Base-by-base conservation (phyloP, 2,888 invertebrate genomes). In the Rhogogaster chlorosoma region DNA sequence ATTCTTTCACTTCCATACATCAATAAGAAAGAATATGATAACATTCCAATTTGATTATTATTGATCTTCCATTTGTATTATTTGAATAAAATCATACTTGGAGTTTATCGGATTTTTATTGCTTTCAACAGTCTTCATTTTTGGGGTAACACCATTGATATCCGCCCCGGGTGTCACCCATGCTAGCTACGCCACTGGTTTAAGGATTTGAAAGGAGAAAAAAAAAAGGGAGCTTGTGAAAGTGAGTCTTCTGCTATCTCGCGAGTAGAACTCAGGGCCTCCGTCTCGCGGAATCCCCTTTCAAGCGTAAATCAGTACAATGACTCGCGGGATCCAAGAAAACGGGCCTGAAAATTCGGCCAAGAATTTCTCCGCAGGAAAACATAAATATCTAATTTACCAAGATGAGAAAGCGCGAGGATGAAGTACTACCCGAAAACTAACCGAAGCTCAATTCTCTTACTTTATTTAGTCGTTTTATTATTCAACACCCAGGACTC, bases 271-370 rank as follows among this genome's bases (percentile, higher is more conserved):
- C 67, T 67, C 32, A 15, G 29, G 1, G 32, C 22, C 29, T 32
- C 22, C 22, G 2, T 77, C 61, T 26, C 38, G 36, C 22, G 36
- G 26, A 61, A 80, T 61, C 61, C 53, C 36, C 18, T 61, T 38
- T 80, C 80, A 29, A 80, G 61, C 57, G 36, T 61, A 61, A 64
- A 80, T 80, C 80, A 61, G 80, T 61, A 38, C 36, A 61, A 57
- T 36, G 61, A 61, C 61, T 38, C 61, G 80, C 38, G 15, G 64
- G 42, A 42, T 77, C n/a, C 53, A 15, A 32, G 77, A 77, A 38
- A 53, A 77, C 29, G 77, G 42, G 42, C 6, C 42, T 42, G 77
- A 77, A 77, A 77, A 53, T 77, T 32, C 53, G 6, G 49, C 26
- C 26, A 29, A 18, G 49, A 73, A 73, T 73, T 73, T 73, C 22